phyloP scores from a whole-genome alignment of 92 coral and sea anemone species.

The Paramuricea clavata region DNA sequence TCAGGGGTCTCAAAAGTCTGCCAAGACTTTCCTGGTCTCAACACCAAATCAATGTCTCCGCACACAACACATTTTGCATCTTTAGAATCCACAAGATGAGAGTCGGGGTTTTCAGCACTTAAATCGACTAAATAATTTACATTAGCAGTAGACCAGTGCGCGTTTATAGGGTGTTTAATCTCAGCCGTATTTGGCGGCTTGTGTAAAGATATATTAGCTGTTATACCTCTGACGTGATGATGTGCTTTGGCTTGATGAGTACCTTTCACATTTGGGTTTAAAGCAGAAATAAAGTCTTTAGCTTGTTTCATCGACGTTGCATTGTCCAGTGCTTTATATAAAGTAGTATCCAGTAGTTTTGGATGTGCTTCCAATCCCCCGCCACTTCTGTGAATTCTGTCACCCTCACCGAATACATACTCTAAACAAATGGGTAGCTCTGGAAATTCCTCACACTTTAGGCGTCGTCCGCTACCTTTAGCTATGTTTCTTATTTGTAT shows the following conservation, averaged over 20 bases:
- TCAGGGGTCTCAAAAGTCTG: conserved; percentile 47
- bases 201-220: conserved; percentile 53
- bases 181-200: conserved; percentile 66
- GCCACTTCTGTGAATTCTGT: conserved; percentile 35
- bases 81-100: conserved; percentile 63
- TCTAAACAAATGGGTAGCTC: conserved; percentile 65
- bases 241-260: conserved; percentile 63
- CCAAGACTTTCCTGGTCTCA: conserved; percentile 62
- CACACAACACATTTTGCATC: conserved; percentile 45
- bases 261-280: conserved; percentile 48
- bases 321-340: conserved; percentile 71
- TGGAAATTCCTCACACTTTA: conserved; percentile 76
- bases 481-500: conserved; percentile 6
- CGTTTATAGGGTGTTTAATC: conserved; percentile 47
- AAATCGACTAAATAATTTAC: conserved; percentile 58
- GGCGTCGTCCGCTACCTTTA: conserved; percentile 64
- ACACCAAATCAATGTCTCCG: conserved; percentile 59
- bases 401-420: conserved; percentile 71
- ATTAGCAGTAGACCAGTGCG: conserved; percentile 39
- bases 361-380: conserved; percentile 74
- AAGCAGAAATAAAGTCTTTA: conserved; percentile 57
- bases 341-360: conserved; percentile 46
- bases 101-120: conserved; percentile 54
- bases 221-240: conserved; percentile 52
- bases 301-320: conserved; percentile 65